These are phyloP conservation scores for Solea senegalensis DNA, from an alignment of 2,113 vertebrate species.

Conservation along the genomic window DNA sequence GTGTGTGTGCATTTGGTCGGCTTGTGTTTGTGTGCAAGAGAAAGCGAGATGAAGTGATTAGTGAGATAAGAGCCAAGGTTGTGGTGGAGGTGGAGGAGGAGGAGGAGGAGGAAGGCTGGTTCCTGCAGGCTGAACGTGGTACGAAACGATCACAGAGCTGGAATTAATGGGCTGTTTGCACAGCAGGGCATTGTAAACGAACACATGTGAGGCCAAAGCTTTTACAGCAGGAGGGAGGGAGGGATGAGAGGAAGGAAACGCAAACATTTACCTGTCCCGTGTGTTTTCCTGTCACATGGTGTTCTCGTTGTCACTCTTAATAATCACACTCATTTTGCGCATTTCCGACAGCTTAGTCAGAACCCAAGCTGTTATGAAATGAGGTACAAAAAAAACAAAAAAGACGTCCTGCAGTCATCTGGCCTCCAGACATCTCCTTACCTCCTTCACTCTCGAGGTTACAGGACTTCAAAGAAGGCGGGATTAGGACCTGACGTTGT, in stretches of 20 bases:
- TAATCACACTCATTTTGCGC: not conserved
- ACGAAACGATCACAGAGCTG: constrained; percentile 58
- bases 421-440: constrained; percentile 20
- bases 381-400: not conserved
- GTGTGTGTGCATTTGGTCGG: not conserved
- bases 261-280: constrained; percentile 58
- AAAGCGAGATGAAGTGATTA: not conserved
- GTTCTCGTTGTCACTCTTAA: too few relatives aligned
- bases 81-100: not conserved
- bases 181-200: constrained; percentile 45
- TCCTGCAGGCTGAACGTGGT: constrained; percentile 20
- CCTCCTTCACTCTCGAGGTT: constrained; percentile 9
- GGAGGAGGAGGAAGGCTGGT: constrained; percentile 8
- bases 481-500: constrained; percentile 25
- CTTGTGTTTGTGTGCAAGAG: not conserved
- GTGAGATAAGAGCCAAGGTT: constrained; percentile 1
- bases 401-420: not conserved
- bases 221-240: constrained; percentile 14
- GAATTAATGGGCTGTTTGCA: constrained; percentile 72
- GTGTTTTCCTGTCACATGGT: constrained; percentile 22
- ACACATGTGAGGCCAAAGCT: constrained; percentile 28
- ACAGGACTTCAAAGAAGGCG: constrained; percentile 41
- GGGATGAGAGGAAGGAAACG: not conserved
- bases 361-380: not conserved
- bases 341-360: constrained; percentile 8